Percentiles rank a stretch among this genome's conserved stretches.
These are phyloP conservation scores for Carapus acus DNA, from an alignment of 2,797 vertebrate genomes.

Conservation along the genomic window DNA sequence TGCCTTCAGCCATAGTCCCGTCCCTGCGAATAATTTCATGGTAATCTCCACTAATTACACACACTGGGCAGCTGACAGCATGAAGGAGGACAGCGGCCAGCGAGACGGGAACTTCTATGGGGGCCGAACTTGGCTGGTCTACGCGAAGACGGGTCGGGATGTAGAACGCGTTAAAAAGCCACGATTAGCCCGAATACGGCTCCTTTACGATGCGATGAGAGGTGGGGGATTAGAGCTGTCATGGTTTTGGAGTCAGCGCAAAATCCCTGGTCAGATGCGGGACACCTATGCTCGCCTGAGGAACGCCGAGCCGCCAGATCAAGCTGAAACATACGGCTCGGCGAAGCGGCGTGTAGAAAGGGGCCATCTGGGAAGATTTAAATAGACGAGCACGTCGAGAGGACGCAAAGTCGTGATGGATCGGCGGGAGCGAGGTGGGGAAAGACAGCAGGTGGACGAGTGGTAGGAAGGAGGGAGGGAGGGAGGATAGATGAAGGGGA, in stretches of 20 bases:
- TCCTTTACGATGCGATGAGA: conserved; percentile 3
- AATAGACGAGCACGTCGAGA: neutral
- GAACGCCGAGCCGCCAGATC: conserved; percentile 18
- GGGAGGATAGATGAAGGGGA: conserved; percentile 1
- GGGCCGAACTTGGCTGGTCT: conserved; percentile 4
- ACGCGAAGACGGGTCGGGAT: neutral
- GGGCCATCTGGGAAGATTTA: neutral
- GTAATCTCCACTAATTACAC: conserved; percentile 55
- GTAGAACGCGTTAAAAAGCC: neutral
- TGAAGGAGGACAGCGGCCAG: conserved; percentile 10
- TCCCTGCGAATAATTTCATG: conserved; percentile 56
- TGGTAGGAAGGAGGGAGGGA: conserved; percentile 6
- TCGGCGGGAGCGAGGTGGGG: neutral
- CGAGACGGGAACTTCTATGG: conserved; percentile 3
- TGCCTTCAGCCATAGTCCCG: conserved; percentile 51
- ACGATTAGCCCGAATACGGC: neutral
- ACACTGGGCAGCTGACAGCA: conserved; percentile 33
- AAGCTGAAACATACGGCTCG: conserved; percentile 6
- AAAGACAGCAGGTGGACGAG: neutral
- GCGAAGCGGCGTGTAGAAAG: neutral
- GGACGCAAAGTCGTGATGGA: neutral
- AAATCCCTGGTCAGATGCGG: conserved; percentile 25
- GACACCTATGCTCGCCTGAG: conserved; percentile 21
- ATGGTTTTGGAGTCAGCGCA: neutral
- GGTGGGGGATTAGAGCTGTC: neutral